phyloP scores from a whole-genome alignment of 1,140 invertebrate species.

The Myzus persicae region DNA sequence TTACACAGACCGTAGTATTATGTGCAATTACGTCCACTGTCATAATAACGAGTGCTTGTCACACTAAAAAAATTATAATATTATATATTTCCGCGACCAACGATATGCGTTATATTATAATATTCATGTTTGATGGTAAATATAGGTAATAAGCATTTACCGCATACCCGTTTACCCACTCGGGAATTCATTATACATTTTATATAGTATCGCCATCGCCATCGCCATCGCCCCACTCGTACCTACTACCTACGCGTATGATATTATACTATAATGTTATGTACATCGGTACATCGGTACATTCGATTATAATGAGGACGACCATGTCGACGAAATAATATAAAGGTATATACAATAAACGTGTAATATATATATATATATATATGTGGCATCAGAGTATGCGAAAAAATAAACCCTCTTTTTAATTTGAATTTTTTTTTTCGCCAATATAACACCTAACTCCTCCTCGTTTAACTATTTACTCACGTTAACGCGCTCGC shows the following conservation, averaged over 20 bases:
- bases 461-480: neutral
- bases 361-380: neutral
- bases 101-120: no score
- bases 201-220: neutral
- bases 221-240: no score
- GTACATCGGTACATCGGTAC: neutral
- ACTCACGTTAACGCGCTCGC: neutral
- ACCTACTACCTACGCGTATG: neutral
- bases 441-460: neutral
- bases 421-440: neutral
- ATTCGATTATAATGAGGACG: neutral
- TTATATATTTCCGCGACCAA: neutral
- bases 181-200: neutral
- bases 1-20: neutral
- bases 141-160: neutral
- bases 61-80: neutral
- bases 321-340: neutral
- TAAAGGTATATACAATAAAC: neutral
- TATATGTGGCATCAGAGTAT: neutral
- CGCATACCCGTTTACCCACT: neutral
- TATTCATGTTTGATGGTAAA: neutral
- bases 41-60: neutral
- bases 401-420: neutral
- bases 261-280: neutral
- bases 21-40: neutral